A percentile compares a stretch with the other conserved stretches of the same genome.
Conservation (phyloP, 2,113 vertebrate genomes). For the Chamaea fasciata region DNA sequence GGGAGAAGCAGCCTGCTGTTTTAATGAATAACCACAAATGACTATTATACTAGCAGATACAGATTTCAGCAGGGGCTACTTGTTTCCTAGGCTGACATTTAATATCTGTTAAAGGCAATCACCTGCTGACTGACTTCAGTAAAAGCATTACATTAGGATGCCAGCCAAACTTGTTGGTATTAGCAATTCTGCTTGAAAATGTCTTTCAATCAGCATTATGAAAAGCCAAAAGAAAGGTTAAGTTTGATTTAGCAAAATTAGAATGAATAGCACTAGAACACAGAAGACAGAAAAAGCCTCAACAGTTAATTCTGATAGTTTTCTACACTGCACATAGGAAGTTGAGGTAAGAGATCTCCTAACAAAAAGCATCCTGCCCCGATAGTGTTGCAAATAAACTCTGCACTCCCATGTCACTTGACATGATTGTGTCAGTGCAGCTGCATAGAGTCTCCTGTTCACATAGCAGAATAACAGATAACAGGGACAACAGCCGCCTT, state of each 20-base stretch:
- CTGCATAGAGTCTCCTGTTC: not conserved
- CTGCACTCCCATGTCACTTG: not conserved
- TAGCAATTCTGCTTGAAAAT: not conserved
- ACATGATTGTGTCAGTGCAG: not conserved
- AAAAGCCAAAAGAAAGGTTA: not conserved
- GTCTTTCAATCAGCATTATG: not conserved
- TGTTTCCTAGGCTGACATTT: conserved; percentile 13
- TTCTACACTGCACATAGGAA: not conserved
- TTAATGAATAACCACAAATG: conserved; percentile 29
- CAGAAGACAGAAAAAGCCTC: not conserved
- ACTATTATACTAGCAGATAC: not conserved
- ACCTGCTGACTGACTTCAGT: not conserved
- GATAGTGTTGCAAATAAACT: not conserved
- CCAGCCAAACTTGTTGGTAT: not conserved
- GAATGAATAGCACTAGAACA: not conserved
- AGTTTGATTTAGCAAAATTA: not conserved
- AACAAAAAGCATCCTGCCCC: not conserved
- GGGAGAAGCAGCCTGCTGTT: conserved; percentile 23
- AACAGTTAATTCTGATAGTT: not conserved
- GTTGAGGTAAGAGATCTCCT: not conserved
- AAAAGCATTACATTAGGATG: conserved; percentile 16
- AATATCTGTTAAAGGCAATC: conserved; percentile 34
- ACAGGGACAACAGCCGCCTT: not conserved
- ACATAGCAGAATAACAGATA: not conserved
- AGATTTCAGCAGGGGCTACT: conserved; percentile 29